phyloP scores from a whole-genome alignment of 1,140 invertebrate genomes.

The Venturia canescens region DNA sequence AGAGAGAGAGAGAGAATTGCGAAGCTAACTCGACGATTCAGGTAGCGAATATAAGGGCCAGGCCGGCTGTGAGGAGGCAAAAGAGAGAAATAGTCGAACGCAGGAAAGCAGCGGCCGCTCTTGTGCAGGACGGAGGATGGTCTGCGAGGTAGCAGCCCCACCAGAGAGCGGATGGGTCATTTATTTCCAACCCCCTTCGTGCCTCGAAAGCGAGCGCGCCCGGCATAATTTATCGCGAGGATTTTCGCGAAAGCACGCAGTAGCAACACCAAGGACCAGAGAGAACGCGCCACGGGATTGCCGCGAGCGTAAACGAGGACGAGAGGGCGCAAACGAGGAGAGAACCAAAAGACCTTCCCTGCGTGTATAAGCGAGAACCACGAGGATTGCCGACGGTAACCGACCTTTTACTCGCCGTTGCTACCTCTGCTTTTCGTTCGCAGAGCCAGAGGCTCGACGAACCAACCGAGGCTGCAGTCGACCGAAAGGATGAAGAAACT shows the following conservation, averaged over 20 bases:
- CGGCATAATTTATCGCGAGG: constrained; percentile 78
- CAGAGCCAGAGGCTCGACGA: constrained; percentile 1
- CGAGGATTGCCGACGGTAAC: constrained; percentile 32
- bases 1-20: neutral
- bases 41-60: constrained; percentile 51
- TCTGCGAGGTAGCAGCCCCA: constrained; percentile 40
- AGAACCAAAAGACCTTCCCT: constrained; percentile 6
- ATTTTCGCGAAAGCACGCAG: constrained; percentile 77
- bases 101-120: constrained; percentile 41
- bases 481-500: constrained; percentile 8
- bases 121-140: constrained; percentile 13
- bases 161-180: constrained; percentile 73
- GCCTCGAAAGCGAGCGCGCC: constrained; percentile 58
- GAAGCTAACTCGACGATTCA: constrained; percentile 56
- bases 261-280: constrained; percentile 49
- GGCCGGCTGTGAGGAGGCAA: constrained; percentile 39
- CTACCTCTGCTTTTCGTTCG: constrained; percentile 1
- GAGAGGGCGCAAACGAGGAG: constrained; percentile 39
- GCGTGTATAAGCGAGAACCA: constrained; percentile 4
- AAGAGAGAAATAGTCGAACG: constrained; percentile 55
- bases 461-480: constrained; percentile 5
- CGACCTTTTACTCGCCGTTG: constrained; percentile 14
- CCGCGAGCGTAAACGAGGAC: constrained; percentile 33
- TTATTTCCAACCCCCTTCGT: constrained; percentile 72
- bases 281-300: constrained; percentile 41